Evolutionary conservation across 2,888 invertebrate genomes (phyloP).

Genomic region (Aphidoletes aphidimyza): DNA sequence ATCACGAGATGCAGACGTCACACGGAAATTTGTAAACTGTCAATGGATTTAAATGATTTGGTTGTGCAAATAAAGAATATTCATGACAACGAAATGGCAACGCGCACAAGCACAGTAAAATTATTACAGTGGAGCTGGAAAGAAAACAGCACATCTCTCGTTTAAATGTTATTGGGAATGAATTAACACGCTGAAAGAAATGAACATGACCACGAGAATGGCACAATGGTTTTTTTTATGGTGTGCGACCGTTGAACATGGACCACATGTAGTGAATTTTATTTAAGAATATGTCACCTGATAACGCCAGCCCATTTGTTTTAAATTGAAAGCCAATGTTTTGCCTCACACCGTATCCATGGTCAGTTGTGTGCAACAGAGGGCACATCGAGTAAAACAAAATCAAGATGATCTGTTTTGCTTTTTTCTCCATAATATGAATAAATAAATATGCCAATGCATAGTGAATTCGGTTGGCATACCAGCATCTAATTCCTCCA

Average conservation of each 20-base stretch:
- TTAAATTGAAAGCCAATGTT: slow-evolving; percentile 14
- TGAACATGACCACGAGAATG: slow-evolving; percentile 37
- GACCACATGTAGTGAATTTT: slow-evolving; percentile 54
- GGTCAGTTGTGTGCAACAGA: slow-evolving; percentile 4
- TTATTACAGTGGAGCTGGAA: background rate
- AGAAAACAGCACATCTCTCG: background rate
- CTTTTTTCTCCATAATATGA: no score
- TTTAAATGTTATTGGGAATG: slow-evolving; percentile 31
- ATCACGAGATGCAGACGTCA: slow-evolving; percentile 35
- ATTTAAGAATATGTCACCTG: slow-evolving; percentile 54
- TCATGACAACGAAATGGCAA: background rate
- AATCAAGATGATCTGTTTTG: no score
- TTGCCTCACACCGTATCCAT: background rate
- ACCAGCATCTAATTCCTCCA: background rate
- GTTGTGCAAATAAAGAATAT: slow-evolving; percentile 15
- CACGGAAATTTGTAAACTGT: slow-evolving; percentile 50
- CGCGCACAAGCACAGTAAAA: background rate
- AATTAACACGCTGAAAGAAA: slow-evolving; percentile 43
- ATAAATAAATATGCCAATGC: background rate
- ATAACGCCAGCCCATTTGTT: slow-evolving; percentile 53
- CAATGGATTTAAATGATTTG: slow-evolving; percentile 49
- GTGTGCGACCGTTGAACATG: slow-evolving; percentile 21
- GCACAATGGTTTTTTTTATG: background rate
- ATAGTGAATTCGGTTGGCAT: background rate
- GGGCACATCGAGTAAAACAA: no score